Percentiles rank a stretch among this genome's conserved stretches.
Conservation (phyloP, 2,797 vertebrate genomes). For the Tarsius wallacei region DNA sequence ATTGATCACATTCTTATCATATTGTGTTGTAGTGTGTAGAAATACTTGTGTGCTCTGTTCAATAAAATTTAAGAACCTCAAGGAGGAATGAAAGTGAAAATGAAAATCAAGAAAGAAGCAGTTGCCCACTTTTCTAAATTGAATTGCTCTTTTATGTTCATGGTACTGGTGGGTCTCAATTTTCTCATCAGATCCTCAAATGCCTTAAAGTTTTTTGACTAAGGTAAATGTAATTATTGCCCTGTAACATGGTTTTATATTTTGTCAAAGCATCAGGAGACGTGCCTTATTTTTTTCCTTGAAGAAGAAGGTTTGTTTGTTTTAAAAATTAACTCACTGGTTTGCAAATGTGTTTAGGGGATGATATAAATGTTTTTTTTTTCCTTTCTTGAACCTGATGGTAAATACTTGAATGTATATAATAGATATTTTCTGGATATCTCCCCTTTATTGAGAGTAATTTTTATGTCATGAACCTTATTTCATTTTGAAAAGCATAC, state of each 20-base stretch:
- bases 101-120: not conserved
- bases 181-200: slow-evolving; percentile 25
- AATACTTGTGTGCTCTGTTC: not conserved
- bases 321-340: slow-evolving; percentile 2
- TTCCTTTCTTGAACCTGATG: slow-evolving; percentile 21
- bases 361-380: not conserved
- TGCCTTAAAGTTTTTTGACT: not conserved
- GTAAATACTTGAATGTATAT: not conserved
- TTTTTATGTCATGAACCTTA: slow-evolving; percentile 21
- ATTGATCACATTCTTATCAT: not conserved
- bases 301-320: not conserved
- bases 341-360: not conserved
- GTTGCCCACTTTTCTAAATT: not conserved
- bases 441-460: not conserved
- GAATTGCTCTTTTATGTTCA: not conserved
- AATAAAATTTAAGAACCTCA: not conserved
- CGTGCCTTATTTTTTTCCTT: slow-evolving; percentile 49
- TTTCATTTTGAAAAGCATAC: slow-evolving; percentile 40
- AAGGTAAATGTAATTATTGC: not conserved
- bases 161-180: not conserved
- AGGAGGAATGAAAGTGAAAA: not conserved
- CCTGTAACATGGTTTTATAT: rapidly evolving
- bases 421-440: not conserved
- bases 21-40: not conserved
- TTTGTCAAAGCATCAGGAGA: not conserved